Evolutionary conservation across 2,888 invertebrate genomes (phyloP), one percentile per base, ranked within the genome.

Genomic region (Ormyrus pomaceus): DNA sequence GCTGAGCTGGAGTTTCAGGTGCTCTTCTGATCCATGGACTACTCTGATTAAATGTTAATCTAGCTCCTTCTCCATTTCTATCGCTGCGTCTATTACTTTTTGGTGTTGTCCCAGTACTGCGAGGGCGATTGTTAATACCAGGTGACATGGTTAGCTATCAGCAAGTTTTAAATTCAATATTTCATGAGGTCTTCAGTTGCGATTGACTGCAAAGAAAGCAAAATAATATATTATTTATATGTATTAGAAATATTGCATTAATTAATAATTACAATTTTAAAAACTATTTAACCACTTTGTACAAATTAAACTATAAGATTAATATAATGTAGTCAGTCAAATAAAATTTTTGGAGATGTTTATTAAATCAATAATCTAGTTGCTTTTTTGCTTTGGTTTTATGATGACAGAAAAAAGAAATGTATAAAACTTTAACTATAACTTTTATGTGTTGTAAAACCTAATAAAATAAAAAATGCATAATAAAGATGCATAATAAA

Each of bases 51-150:
- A 83, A 83, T 19, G 84, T 81, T 11, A 86, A 84, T 50, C 61
- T 70, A 9, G 71, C 53, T 8, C 83, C 84, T 78, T 88, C 88
- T 81, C 89, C 84, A 82, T 89, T 89, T 77, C 89, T 85, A 77
- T 89, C 87, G 81, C 86, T 87, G 79, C 86, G 85, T 68, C 89
- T 85, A 79, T 89, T 89, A 78, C 88, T 89, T 82, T 89, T 90
- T 19, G 89, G 89, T 62, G 89, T 81, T n/a, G 89, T 86, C 56
- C 89, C 89, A 45, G 89, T 89, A 62, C 87, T 88, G n/a, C 86
- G 85, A 53, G 84, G 85, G 5, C 87, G 86, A 79, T 88, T 86
- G 77, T 89, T 88, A 50, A 88, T 81, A 11, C 89, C 89, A 66
- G 88, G 88, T 74, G 87, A 86, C 88, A 88, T 88, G 62, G 76